Evolutionary conservation across 2,113 vertebrate genomes (phyloP), one percentile per base, ranked within the genome.

Genomic region (Fregata magnificens): DNA sequence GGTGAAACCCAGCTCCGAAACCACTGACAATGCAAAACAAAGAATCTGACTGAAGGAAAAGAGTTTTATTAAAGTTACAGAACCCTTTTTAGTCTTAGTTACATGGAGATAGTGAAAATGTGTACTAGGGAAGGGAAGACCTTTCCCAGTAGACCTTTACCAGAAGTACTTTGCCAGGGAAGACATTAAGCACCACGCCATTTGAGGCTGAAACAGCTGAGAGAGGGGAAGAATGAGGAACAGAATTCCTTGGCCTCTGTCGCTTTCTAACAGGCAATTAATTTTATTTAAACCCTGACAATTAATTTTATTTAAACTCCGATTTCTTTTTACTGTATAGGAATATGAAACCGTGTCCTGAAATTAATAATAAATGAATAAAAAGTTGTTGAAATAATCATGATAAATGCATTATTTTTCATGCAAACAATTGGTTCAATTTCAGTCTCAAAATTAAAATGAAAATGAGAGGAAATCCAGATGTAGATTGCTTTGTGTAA

Each of bases 241-340:
- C 25, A 82, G 36, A 91, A 87, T 94, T 94, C 36, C 40, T 89
- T 5, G 2, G 56, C 34, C 44, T 94, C 52, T 44, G 31, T 67
- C 65, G 49, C 69, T 79, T 84, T 65, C n/a, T 70, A 92, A 44
- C 26, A 66, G 63, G 34, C 36, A 93, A 82, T 91, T 87, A 66
- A 59, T 74, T 91, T 78, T 73, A 83, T 66, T 88, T 71, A 76
- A 92, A 86, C 13, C 31, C n/a, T 76, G 56, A 61, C 12, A 78
- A 73, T 88, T 93, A 76, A 59, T 72, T 94, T 94, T 89, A 91
- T 93, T 82, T 86, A 59, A 94, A 63, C 50, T 78, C 42, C 22
- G 34, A 47, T 88, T 81, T 77, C 20, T 74, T 83, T 82, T 74
- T 55, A 9, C 40, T 19, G 3, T 47, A 66, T 16, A 85, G 12